Base-by-base conservation (phyloP, 1,140 invertebrate species). In the Acromyrmex echinatior region DNA sequence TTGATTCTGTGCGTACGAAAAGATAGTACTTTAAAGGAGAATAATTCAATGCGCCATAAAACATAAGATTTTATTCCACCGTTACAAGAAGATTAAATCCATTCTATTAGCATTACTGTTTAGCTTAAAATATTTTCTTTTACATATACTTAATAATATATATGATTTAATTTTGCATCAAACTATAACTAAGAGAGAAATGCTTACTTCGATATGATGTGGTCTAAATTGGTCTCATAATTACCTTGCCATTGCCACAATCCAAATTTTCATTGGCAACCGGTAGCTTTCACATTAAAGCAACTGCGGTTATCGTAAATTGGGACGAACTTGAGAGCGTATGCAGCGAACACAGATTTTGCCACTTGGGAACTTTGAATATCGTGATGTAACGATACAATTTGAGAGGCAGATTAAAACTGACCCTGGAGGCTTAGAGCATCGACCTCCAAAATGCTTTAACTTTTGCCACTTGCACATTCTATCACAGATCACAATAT, bases 341-440 rank as follows among this genome's bases (percentile, higher is more conserved):
- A 28, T 74, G 14, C 68, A 25, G 80, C 56, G 39, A 35, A 74
- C 39, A 62, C 70, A 62, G 58, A 84, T 84, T 84, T 76, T 74
- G 80, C 70, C 70, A 84, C 70, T 84, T 84, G 56, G 70, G 70
- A 84, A 84, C 80, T 84, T 84, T 70, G 45, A 18, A 25, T 76
- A 51, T 84, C 25, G 7, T 12, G 18, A 12, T 25, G 9, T 18
- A 14, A n/a, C 21, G 16, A 56, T 53, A 73, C 31, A 77, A 28
- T 51, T 62, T 25, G 71, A 53, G 16, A 62, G 39, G 78, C 62
- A 66, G 76, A 86, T 88, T 74, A 74, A 73, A 80, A 76, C 28
- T 56, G 66, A 66, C 60, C 66, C 28, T 51, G 45, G 62, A 39
- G 60, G 53, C 66, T 45, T 58, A 66, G 58, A 51, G 14, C 60